These are phyloP conservation scores for Pristionchus mayeri DNA, from an alignment of 2,888 invertebrate genomes.

Conservation along the genomic window DNA sequence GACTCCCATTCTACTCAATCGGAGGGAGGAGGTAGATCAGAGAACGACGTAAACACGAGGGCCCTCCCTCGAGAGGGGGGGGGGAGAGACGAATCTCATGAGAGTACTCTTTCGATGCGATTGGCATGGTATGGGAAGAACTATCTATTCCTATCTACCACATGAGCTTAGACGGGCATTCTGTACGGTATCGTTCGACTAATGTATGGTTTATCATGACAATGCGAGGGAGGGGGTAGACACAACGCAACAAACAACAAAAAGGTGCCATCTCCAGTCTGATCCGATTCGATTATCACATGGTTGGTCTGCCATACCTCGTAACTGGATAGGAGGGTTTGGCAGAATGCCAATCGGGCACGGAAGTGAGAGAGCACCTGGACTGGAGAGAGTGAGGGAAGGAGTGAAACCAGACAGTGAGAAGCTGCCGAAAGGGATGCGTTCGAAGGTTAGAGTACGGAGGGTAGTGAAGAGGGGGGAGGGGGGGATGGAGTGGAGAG, in stretches of 20 bases:
- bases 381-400: conserved; percentile 5
- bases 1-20: background rate
- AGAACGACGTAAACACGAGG: background rate
- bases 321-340: conserved; percentile 14
- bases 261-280: background rate
- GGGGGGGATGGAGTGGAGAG: background rate
- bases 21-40: conserved; percentile 19
- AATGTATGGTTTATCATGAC: background rate
- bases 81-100: background rate
- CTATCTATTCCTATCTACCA: no score
- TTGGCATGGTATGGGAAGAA: no score
- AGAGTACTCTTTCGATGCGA: background rate
- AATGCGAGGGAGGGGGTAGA: background rate
- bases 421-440: background rate
- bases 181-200: no score
- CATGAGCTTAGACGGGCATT: no score
- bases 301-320: background rate
- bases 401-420: conserved; percentile 14
- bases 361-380: conserved; percentile 37
- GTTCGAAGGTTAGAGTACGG: conserved; percentile 27
- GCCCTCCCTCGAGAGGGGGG: background rate
- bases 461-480: background rate
- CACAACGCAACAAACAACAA: background rate
- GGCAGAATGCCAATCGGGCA: background rate
- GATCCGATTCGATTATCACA: conserved; percentile 19